These are phyloP conservation scores for Lemur catta DNA, from an alignment of 2,797 vertebrate species.

Conservation along the genomic window DNA sequence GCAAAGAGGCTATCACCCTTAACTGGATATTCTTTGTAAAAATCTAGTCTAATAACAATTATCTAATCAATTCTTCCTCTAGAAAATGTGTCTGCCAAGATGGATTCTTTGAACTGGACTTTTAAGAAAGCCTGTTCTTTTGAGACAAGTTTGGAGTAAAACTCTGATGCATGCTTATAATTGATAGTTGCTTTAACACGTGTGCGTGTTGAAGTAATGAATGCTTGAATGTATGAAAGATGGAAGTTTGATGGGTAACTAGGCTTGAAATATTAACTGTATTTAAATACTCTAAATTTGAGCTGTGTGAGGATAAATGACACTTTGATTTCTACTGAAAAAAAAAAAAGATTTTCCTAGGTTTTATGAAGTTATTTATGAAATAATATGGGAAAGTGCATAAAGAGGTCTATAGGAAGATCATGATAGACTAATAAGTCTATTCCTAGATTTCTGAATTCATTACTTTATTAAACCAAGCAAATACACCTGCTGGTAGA, in stretches of 20 bases:
- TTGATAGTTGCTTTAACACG: background rate
- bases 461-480: conserved; percentile 56
- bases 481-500: conserved; percentile 50
- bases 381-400: conserved; percentile 15
- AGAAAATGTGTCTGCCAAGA: background rate
- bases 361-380: conserved; percentile 42
- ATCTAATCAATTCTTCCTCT: background rate
- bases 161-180: background rate
- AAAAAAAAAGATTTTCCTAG: background rate
- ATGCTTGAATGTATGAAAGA: background rate
- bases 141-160: conserved; percentile 27
- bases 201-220: background rate
- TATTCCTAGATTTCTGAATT: conserved; percentile 58
- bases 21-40: background rate
- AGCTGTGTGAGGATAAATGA: background rate
- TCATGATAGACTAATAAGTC: conserved; percentile 30
- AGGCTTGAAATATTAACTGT: background rate
- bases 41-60: background rate
- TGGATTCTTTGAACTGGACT: background rate
- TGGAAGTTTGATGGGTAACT: background rate
- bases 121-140: conserved; percentile 19
- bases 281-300: background rate
- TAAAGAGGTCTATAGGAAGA: conserved; percentile 25
- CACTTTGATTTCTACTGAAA: conserved; percentile 22
- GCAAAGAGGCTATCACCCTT: background rate